phyloP scores from a whole-genome alignment of 1,140 invertebrate species.

The Zaprionus capensis region DNA sequence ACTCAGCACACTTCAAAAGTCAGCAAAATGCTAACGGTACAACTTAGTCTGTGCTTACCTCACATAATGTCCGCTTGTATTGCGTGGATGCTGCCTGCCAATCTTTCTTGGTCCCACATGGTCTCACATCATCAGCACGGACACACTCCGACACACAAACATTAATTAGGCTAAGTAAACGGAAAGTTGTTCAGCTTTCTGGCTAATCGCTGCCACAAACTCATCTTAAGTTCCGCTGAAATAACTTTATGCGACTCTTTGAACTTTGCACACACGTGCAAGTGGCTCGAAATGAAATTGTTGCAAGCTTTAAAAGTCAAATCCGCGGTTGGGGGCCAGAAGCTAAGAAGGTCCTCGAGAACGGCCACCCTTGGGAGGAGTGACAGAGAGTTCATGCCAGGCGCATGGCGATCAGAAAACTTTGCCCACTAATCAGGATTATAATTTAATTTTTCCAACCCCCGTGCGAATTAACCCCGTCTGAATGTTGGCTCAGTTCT shows the following conservation, averaged over 20 bases:
- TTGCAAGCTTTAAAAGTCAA: slow-evolving; percentile 4
- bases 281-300: slow-evolving; percentile 5
- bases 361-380: background rate
- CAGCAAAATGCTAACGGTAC: no score
- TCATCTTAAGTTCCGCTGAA: slow-evolving; percentile 11
- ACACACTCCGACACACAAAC: background rate
- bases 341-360: background rate
- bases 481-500: background rate
- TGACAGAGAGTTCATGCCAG: slow-evolving; percentile 12
- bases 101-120: background rate
- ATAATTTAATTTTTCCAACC: slow-evolving; percentile 57
- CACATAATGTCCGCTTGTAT: background rate
- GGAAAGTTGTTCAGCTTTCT: slow-evolving; percentile 13
- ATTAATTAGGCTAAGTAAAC: slow-evolving; percentile 10
- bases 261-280: slow-evolving; percentile 22
- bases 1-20: no score
- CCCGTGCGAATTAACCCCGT: slow-evolving; percentile 31
- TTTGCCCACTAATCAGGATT: slow-evolving; percentile 49
- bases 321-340: background rate
- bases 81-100: background rate
- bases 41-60: background rate
- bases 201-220: slow-evolving; percentile 26
- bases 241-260: slow-evolving; percentile 30
- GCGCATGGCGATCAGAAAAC: slow-evolving; percentile 27
- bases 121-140: background rate